Conservation (phyloP, 2,113 vertebrate species). For the Tupaia tana region DNA sequence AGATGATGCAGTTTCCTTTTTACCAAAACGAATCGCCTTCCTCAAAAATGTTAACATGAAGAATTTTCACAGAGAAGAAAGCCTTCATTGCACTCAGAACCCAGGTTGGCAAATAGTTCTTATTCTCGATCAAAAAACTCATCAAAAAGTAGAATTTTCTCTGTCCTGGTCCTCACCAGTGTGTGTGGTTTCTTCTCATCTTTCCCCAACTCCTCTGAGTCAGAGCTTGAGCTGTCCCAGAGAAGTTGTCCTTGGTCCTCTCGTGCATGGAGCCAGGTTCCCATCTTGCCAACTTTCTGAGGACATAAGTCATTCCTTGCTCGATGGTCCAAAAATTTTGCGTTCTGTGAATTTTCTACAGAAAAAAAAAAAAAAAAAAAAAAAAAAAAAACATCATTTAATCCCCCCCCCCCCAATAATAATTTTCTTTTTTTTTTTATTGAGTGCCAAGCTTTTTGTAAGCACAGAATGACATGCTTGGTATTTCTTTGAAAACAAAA, state of each 20-base stretch:
- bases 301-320: neutral
- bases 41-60: conserved; percentile 22
- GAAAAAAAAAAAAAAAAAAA: conserved; percentile 43
- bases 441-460: neutral
- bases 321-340: neutral
- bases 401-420: neutral
- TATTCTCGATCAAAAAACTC: conserved; percentile 86
- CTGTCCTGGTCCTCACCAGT: conserved; percentile 88
- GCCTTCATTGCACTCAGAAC: neutral
- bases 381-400: conserved; percentile 48
- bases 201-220: conserved; percentile 79
- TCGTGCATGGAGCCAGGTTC: conserved; percentile 83
- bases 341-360: conserved; percentile 69
- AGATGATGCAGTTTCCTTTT: neutral
- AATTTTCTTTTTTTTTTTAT: conserved; percentile 13
- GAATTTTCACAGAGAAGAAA: conserved; percentile 30
- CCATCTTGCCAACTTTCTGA: conserved; percentile 73
- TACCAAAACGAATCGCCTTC: neutral
- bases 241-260: conserved; percentile 80
- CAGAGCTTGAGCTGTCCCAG: conserved; percentile 88
- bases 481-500: neutral
- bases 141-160: conserved; percentile 85
- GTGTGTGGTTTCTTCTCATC: conserved; percentile 54
- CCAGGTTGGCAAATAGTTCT: neutral
- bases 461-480: conserved; percentile 10